Conservation (phyloP, 2,888 invertebrate species). For the Deladenus siricidicola region DNA sequence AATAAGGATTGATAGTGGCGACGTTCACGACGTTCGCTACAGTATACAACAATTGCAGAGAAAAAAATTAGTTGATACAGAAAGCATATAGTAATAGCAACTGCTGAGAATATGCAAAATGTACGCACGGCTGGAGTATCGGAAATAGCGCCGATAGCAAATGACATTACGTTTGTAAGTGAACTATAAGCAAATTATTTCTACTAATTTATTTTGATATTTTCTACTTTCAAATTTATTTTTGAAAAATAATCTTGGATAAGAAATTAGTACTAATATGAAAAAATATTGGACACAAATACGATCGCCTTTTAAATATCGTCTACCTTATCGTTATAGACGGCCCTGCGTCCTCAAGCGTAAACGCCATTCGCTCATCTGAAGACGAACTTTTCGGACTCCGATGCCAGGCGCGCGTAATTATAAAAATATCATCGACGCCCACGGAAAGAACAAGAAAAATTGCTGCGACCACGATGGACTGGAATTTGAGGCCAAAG, state of each 20-base stretch:
- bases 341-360: constrained; percentile 47
- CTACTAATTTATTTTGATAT: too few species aligned
- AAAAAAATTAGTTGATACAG: constrained; percentile 37
- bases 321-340: constrained; percentile 44
- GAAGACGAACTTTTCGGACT: constrained; percentile 12
- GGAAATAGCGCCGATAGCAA: constrained; percentile 37
- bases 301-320: background rate
- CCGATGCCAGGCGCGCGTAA: constrained; percentile 31
- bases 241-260: too few species aligned
- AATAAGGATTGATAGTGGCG: constrained; percentile 29
- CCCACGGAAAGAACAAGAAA: constrained; percentile 50
- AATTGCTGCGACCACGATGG: constrained; percentile 46
- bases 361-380: constrained; percentile 33
- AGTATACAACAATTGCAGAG: constrained; percentile 34
- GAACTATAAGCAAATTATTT: constrained; percentile 19
- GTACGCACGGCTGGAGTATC: constrained; percentile 45
- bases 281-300: background rate
- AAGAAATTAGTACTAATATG: background rate
- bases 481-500: constrained; percentile 32
- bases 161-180: constrained; percentile 34
- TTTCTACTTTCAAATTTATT: too few species aligned
- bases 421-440: constrained; percentile 48
- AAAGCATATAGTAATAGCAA: constrained; percentile 35
- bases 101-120: constrained; percentile 42
- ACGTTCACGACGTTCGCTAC: constrained; percentile 37